Evolutionary conservation across 2,797 vertebrate genomes (phyloP).

Genomic region (Megaceryle alcyon): DNA sequence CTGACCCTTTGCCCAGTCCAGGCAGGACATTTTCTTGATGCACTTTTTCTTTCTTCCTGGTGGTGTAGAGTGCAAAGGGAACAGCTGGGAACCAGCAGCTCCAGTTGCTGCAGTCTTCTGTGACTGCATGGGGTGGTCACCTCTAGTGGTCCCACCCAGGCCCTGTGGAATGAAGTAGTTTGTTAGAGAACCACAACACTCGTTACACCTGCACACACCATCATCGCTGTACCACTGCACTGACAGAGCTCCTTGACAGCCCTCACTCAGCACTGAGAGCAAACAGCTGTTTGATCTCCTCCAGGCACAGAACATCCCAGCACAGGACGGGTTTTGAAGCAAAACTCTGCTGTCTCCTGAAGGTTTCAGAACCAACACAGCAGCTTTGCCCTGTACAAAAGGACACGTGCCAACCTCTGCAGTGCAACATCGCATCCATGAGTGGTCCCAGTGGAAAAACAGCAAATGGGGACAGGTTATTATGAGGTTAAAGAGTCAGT

Average conservation of each 20-base stretch:
- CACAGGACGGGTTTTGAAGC: neutral
- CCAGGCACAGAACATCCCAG: neutral
- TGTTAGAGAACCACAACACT: neutral
- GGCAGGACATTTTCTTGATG: neutral
- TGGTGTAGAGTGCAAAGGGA: accelerated
- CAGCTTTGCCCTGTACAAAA: neutral
- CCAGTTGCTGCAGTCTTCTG: neutral
- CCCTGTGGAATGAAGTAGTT: neutral
- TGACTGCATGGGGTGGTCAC: neutral
- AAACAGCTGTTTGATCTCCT: neutral
- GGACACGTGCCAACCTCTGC: accelerated
- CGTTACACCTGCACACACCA: neutral
- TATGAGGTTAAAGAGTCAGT: neutral
- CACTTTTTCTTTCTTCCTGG: neutral
- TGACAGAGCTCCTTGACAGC: neutral
- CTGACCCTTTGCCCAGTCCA: neutral
- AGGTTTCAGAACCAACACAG: neutral
- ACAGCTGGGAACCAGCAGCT: neutral
- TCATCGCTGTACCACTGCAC: accelerated
- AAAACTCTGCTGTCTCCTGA: neutral
- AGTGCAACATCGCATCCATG: neutral
- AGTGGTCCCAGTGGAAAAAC: neutral
- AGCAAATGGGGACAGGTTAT: neutral
- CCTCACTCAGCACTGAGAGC: neutral
- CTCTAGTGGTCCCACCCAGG: neutral